A percentile compares a stretch with the other conserved stretches of the same genome.
phyloP scores from a whole-genome alignment of 2,797 vertebrate species.

The Oreonectes daqikongensis region DNA sequence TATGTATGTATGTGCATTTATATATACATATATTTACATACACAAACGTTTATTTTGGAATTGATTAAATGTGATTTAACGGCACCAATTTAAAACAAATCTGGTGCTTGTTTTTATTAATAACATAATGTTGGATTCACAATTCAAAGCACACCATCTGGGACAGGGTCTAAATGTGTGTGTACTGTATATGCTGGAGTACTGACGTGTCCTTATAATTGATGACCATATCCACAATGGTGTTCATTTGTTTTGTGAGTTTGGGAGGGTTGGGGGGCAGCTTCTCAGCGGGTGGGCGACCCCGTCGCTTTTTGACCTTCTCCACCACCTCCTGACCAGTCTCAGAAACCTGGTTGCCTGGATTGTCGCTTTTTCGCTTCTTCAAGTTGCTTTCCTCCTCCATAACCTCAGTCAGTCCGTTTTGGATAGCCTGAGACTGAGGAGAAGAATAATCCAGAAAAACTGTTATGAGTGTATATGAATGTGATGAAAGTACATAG shows the following conservation, averaged over 20 bases:
- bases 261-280: constrained; percentile 95
- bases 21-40: too few relatives aligned
- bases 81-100: too few relatives aligned
- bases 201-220: constrained; percentile 97
- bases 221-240: constrained; percentile 95
- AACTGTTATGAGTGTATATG: constrained; percentile 43
- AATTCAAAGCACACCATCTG: not conserved
- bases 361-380: constrained; percentile 91
- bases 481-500: constrained; percentile 34
- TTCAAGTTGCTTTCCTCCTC: constrained; percentile 93
- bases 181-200: not conserved
- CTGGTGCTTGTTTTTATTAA: not conserved
- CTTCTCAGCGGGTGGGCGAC: constrained; percentile 94
- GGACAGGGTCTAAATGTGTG: not conserved
- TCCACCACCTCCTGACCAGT: constrained; percentile 84
- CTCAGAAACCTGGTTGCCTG: constrained; percentile 82
- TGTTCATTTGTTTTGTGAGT: constrained; percentile 94
- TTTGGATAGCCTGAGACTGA: constrained; percentile 83
- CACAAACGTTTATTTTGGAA: too few relatives aligned
- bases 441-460: constrained; percentile 30
- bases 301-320: constrained; percentile 94
- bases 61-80: too few relatives aligned
- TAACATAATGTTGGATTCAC: not conserved
- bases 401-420: constrained; percentile 94
- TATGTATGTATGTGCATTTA: too few relatives aligned